Base-by-base conservation (phyloP, 2,888 invertebrate species). In the Drosophila pegasa region DNA sequence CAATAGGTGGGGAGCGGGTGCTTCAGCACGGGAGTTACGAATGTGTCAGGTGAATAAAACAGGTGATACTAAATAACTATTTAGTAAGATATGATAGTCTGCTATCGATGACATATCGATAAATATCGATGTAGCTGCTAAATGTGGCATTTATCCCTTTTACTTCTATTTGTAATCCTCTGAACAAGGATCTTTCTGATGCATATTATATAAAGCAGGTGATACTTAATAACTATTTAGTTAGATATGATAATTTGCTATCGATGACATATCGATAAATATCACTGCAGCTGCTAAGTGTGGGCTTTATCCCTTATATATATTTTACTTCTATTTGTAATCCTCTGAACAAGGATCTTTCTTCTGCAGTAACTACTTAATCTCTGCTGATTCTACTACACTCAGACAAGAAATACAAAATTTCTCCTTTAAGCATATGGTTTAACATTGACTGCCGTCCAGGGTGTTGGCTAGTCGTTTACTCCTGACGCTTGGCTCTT, bases 401-500 rank as follows among this genome's bases (percentile, higher is more conserved):
- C 10, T 33, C 33, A 33, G 12, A n/a, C n/a, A n/a, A n/a, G n/a
- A n/a, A n/a, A n/a, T n/a, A n/a, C n/a, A n/a, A n/a, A n/a, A n/a
- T n/a, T n/a, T n/a, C n/a, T n/a, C n/a, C n/a, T n/a, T n/a, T n/a
- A n/a, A n/a, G n/a, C n/a, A n/a, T n/a, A n/a, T n/a, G n/a, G n/a
- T n/a, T n/a, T n/a, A n/a, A n/a, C n/a, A n/a, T n/a, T n/a, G n/a
- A n/a, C n/a, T n/a, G n/a, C n/a, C n/a, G 6, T 14, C 2, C 16
- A 55, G 55, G 55, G 55, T 33, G 43, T 43, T 14, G 3, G 33
- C 9, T 10, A 16, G 55, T 35, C 43, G 25, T 14, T 10, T 40
- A 14, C 7, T 8, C 31, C 2, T 1, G n/a, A 3, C 48, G 7
- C n/a, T 40, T 22, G n/a, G 31, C 41, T n/a, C n/a, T n/a, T n/a